Evolutionary conservation across 1,140 invertebrate genomes (phyloP), one percentile per base, ranked within the genome.

Genomic region (Pissodes strobi): DNA sequence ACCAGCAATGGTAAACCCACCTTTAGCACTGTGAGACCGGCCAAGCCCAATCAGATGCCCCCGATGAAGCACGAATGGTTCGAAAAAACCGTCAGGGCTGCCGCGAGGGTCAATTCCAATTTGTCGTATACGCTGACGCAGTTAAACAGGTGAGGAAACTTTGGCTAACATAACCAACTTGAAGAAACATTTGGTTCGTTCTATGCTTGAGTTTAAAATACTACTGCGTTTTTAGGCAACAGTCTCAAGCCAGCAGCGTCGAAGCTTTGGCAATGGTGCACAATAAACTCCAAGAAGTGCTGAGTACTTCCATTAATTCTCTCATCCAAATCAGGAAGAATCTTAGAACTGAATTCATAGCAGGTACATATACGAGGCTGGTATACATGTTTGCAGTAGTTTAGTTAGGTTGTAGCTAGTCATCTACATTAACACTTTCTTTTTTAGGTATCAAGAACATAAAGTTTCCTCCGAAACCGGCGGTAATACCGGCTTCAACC

Each of bases 41-140:
- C 8, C 57, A 51, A 21, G 34, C 46, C 6, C 17, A 13, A 43
- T 6, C 39, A 37, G n/a, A 63, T 41, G 23, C 64, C 66, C 30
- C 46, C 53, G 2, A 64, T 71, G 55, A 75, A 74, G 59, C 73
- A 76, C 56, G 74, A 76, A 48, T 76, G 74, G 74, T 76, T 75
- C 34, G 74, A 76, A 18, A 75, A 75, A 48, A 74, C 74, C 6
- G 72, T 74, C 2, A 34, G 71, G 10, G 67, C 73, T 18, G 64
- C 72, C 6, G 67, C 73, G 3, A 65, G 67, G 4, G 73, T 76
- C 13, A 74, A 75, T 34, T 69, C 69, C 1, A 74, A 72, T 59
- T 57, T 76, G 30, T 74, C 73, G 0, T 69, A 70, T 21, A 74
- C 69, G 13, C 30, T 76, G 34, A 72, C 72, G 0, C 69, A 71